Evolutionary conservation across 2,797 vertebrate genomes (phyloP), one percentile per base, ranked within the genome.

Genomic region (Epinephelus malabaricus): DNA sequence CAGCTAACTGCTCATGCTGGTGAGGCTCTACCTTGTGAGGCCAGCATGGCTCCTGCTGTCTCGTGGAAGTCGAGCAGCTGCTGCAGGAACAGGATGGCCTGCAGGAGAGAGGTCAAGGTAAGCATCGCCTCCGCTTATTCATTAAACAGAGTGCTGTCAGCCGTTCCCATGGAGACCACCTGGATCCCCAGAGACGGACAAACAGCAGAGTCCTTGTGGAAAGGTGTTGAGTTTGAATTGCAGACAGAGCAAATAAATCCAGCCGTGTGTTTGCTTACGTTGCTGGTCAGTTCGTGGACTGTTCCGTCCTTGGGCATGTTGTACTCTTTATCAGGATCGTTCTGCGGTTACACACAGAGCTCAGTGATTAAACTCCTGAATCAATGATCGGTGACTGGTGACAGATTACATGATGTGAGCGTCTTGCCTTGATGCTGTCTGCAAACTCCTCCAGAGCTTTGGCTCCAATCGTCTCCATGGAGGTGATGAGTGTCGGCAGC

Each of bases 221-320:
- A 34, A 53, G 43, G 54, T 66, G 72, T 49, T 40, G 62, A 67
- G 15, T 43, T 25, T 76, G n/a, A 64, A 69, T 21, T 0, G 69
- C n/a, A 51, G 54, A n/a, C 14, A 23, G 56, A 69, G 54, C n/a
- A 49, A 76, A 83, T 61, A 77, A 2, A 69, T 65, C 5, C 10
- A 14, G 25, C 0, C 0, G 10, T 8, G 59, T 2, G 38, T 3
- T 1, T 0, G 17, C 97, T 6, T 94, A 99, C 98, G 0, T 99
- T 99, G 92, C 98, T 99, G 76, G 98, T 99, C 88, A 99, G 96
- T 49, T 99, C 98, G 0, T 99, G 98, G 25, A 99, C 98, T 0
- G 98, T 99, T 34, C 98, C 98, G 0, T 99, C 98, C 89, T 99
- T 99, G 34, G 98, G 98, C 98, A 99, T 99, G 93, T 98, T 99